phyloP scores from a whole-genome alignment of 2,113 vertebrate genomes.

The Lanius collurio region DNA sequence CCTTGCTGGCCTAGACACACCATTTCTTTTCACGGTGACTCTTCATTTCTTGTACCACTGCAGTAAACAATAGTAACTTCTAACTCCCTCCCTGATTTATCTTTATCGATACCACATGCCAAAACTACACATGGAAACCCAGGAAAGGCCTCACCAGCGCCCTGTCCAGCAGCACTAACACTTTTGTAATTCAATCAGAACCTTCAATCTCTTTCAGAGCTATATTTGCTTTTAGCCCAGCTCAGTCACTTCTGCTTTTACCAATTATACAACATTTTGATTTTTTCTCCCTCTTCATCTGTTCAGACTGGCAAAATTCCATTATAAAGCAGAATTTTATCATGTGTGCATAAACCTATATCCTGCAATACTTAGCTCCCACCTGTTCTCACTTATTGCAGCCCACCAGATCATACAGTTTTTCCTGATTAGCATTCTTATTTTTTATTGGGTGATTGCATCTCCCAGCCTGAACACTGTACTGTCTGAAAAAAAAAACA shows the following conservation, averaged over 20 bases:
- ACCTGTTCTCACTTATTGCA: background rate
- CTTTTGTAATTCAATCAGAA: background rate
- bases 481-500: background rate
- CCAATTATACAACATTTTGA: background rate
- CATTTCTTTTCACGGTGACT: background rate
- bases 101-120: background rate
- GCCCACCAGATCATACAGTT: background rate
- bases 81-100: background rate
- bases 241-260: background rate
- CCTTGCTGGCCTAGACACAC: background rate
- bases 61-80: background rate
- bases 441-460: background rate
- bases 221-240: background rate
- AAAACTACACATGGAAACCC: background rate
- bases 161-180: background rate
- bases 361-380: background rate
- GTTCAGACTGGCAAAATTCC: background rate
- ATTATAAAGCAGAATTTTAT: background rate
- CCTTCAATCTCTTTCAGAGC: background rate
- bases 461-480: background rate
- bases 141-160: background rate
- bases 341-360: background rate
- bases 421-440: background rate
- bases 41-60: background rate
- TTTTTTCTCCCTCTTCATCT: background rate